Conservation (phyloP, 2,113 vertebrate genomes). For the Colius striatus region DNA sequence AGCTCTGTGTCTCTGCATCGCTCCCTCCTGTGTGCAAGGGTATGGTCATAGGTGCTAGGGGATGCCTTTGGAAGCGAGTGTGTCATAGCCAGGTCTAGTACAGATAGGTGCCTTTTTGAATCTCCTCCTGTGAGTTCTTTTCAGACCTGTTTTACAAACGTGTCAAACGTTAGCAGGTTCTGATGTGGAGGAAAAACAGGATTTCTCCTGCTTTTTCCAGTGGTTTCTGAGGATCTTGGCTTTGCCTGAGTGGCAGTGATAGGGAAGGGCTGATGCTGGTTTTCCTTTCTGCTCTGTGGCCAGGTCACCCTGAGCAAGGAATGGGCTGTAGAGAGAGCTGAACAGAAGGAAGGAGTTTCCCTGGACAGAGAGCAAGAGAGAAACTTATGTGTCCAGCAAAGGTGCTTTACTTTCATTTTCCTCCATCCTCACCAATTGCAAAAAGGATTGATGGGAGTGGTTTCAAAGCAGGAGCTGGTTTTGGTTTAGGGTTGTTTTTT, state of each 20-base stretch:
- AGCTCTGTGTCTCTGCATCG: background rate
- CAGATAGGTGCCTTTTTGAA: background rate
- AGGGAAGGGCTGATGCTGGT: background rate
- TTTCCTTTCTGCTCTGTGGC: background rate
- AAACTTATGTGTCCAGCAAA: background rate
- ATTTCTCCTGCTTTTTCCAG: background rate
- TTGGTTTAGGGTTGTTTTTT: background rate
- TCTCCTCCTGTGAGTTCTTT: background rate
- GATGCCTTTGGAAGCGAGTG: background rate
- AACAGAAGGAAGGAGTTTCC: background rate
- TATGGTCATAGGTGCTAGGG: background rate
- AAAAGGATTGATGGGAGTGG: background rate
- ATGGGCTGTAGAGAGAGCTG: background rate
- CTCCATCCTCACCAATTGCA: background rate
- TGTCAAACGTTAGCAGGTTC: background rate
- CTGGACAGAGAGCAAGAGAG: background rate
- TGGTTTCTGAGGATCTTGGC: background rate
- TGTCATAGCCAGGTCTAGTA: background rate
- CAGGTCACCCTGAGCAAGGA: background rate
- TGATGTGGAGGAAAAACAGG: no score
- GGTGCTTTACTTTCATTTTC: background rate
- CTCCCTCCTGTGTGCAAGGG: accelerated
- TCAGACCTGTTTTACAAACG: background rate
- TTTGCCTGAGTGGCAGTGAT: background rate
- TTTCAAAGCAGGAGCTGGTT: background rate